Evolutionary conservation across 2,113 vertebrate genomes (phyloP), one percentile per base, ranked within the genome.

Genomic region (Neotoma lepida): DNA sequence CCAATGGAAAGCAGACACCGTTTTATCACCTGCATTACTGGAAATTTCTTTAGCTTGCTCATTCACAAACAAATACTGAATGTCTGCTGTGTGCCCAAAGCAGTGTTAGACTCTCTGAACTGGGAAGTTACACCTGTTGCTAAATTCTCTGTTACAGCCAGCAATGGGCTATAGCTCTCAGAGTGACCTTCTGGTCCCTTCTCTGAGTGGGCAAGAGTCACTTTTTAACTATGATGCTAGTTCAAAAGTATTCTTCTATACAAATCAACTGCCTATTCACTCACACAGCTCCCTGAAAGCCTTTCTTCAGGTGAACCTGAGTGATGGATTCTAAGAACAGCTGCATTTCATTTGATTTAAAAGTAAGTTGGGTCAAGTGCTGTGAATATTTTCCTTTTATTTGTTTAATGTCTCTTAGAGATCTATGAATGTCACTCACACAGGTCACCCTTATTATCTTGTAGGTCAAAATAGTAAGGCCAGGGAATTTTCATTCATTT

Each of bases 331-430:
- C 44, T 78, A 12, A 94, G 39, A 77, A 61, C 24, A 64, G 39
- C 46, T 44, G 66, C 7, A 66, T 61, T 82, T 41, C 35, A 91
- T 82, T 68, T 88, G 51, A 89, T 44, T 93, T 64, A 61, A 89
- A 94, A 89, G 76, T 41, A 77, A 35, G 0, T 93, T 74, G 18
- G 61, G 41, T 22, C 18, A 6, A 66, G 64, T 33, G 41, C 9
- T 64, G 41, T 85, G 58, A 85, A 85, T 84, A 84, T 84, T 84
- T 84, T 63, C 56, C 80, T 44, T 84, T 84, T 63, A 84, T 84
- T 63, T 84, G 39, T 84, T 84, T 44, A 84, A 63, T 41, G 80
- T 30, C 24, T 84, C 80, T 82, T 82, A 84, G n/a, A 63, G 56
- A 63, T 63, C 39, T 84, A 17, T 44, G n/a, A 26, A 30, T 84